These are phyloP conservation scores for Ditylenchus weischeri DNA, from an alignment of 2,888 invertebrate species.

Conservation along the genomic window DNA sequence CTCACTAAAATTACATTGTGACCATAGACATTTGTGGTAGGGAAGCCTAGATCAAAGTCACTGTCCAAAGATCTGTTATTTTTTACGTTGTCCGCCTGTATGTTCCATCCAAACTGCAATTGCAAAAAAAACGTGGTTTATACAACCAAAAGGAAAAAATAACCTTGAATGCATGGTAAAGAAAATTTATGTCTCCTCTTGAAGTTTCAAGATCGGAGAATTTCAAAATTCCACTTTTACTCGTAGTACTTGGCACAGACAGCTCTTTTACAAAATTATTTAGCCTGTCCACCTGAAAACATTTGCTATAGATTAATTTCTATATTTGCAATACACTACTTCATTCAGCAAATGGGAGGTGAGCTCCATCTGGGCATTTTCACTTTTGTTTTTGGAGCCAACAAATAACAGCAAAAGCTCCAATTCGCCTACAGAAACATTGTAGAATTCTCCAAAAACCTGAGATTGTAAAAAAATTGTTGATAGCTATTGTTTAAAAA, in stretches of 20 bases:
- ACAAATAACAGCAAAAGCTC: slow-evolving; percentile 52
- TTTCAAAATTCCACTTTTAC: slow-evolving; percentile 16
- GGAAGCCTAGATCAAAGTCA: slow-evolving; percentile 38
- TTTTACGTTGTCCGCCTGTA: slow-evolving; percentile 21
- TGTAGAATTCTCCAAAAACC: slow-evolving; percentile 51
- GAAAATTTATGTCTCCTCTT: slow-evolving; percentile 31
- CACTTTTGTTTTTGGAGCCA: slow-evolving; percentile 31
- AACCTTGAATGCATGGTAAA: slow-evolving; percentile 39
- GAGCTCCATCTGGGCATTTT: slow-evolving; percentile 31
- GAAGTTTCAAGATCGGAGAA: slow-evolving; percentile 23
- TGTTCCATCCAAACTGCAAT: slow-evolving; percentile 26
- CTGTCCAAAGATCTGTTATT: slow-evolving; percentile 18
- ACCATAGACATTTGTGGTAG: slow-evolving; percentile 43
- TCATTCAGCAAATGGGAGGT: slow-evolving; percentile 41
- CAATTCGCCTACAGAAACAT: slow-evolving; percentile 45
- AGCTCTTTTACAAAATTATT: slow-evolving; percentile 40
- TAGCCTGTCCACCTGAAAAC: slow-evolving; percentile 40
- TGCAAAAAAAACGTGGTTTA: not conserved
- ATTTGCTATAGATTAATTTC: no score
- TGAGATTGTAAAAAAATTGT: slow-evolving; percentile 26
- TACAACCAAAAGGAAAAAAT: slow-evolving; percentile 12
- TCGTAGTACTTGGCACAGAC: not conserved
- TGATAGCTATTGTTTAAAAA: slow-evolving; percentile 17
- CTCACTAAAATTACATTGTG: slow-evolving; percentile 36
- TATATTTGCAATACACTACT: slow-evolving; percentile 26